A percentile compares a stretch with the other conserved stretches of the same genome.
phyloP scores from a whole-genome alignment of 2,888 invertebrate species.

The Oligia strigilis region DNA sequence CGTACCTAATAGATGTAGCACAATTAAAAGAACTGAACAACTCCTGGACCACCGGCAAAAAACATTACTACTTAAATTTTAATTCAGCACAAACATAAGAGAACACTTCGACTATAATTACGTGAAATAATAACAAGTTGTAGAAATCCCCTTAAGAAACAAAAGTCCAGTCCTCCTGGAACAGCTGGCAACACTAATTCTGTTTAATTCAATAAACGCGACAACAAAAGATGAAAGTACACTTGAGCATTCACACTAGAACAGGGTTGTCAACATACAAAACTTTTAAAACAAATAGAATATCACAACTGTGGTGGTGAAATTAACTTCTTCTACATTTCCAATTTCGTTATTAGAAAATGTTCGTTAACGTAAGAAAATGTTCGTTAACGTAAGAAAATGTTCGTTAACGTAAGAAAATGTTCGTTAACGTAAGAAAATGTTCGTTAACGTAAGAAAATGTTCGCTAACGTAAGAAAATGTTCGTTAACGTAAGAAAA shows the following conservation, averaged over 20 bases:
- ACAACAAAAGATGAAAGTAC: slow-evolving; percentile 56
- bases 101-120: neutral
- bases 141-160: slow-evolving; percentile 28
- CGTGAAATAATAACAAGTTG: slow-evolving; percentile 28
- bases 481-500: too few relatives aligned
- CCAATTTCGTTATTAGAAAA: too few relatives aligned
- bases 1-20: neutral
- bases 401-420: too few relatives aligned
- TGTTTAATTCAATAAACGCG: slow-evolving; percentile 62
- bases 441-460: too few relatives aligned
- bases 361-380: too few relatives aligned
- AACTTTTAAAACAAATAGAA: slow-evolving; percentile 1
- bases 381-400: too few relatives aligned
- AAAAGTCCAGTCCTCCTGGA: slow-evolving; percentile 26
- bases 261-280: slow-evolving; percentile 53
- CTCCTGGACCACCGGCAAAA: neutral
- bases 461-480: too few relatives aligned
- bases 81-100: neutral
- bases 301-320: neutral
- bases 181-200: slow-evolving; percentile 61
- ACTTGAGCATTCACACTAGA: slow-evolving; percentile 33
- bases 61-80: neutral
- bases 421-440: too few relatives aligned
- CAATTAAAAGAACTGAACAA: neutral
- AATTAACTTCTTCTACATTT: neutral